These are phyloP conservation scores for Tenthredo distinguenda DNA, from an alignment of 2,888 invertebrate genomes.

Conservation along the genomic window DNA sequence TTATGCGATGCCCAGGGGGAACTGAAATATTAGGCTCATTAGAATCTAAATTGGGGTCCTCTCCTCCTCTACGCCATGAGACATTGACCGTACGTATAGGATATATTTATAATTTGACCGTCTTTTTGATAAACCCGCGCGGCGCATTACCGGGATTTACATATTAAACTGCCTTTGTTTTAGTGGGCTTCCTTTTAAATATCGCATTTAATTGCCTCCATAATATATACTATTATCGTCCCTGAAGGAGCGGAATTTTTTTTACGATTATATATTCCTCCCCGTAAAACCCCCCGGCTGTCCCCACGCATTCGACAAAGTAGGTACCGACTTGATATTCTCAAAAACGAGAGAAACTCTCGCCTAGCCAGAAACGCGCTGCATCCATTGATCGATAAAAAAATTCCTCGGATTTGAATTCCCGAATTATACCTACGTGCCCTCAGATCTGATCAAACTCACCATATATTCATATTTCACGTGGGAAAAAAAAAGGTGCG, in stretches of 20 bases:
- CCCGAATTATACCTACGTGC: background rate
- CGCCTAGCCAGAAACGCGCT: background rate
- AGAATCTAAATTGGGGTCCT: conserved; percentile 75
- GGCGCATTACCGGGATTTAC: conserved; percentile 70
- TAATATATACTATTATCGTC: conserved; percentile 68
- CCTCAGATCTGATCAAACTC: background rate
- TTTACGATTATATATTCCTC: conserved; percentile 50
- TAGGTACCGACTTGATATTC: conserved; percentile 3
- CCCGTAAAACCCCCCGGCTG: conserved; percentile 1
- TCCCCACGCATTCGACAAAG: conserved; percentile 12
- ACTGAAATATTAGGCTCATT: conserved; percentile 75
- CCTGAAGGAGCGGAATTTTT: conserved; percentile 60
- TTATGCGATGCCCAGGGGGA: conserved; percentile 65
- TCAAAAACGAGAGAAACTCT: background rate
- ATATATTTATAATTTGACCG: conserved; percentile 70
- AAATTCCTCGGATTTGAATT: background rate
- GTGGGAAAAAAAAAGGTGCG: too few relatives aligned
- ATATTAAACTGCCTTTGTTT: conserved; percentile 69
- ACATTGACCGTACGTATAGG: conserved; percentile 58
- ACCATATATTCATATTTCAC: background rate
- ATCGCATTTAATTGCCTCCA: conserved; percentile 68
- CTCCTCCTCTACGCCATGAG: conserved; percentile 48
- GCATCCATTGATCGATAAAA: background rate
- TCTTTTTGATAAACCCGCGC: conserved; percentile 62
- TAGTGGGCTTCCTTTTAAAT: conserved; percentile 61